Conservation (phyloP, 2,797 vertebrate species). For the Nyctibius grandis region DNA sequence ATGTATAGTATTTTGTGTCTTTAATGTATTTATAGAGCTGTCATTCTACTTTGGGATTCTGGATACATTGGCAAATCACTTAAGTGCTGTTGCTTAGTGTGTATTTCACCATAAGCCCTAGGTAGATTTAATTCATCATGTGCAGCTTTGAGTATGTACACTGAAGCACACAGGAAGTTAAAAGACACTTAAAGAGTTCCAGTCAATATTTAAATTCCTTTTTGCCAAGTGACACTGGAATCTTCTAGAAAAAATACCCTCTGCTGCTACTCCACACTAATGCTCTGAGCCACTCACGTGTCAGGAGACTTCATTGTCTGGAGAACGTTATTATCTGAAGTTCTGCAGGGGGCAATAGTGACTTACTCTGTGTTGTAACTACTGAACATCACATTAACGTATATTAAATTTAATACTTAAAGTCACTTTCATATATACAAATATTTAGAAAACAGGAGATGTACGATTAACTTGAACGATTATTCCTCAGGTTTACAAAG, state of each 20-base stretch:
- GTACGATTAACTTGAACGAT: neutral
- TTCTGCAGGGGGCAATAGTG: neutral
- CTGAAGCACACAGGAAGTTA: neutral
- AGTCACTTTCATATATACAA: neutral
- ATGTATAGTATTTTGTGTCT: neutral
- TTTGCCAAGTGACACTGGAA: neutral
- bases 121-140: neutral
- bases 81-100: neutral
- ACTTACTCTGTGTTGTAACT: neutral
- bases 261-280: neutral
- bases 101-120: neutral
- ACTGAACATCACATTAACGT: neutral
- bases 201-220: neutral
- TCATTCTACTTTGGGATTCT: neutral
- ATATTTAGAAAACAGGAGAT: neutral
- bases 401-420: neutral
- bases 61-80: neutral
- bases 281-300: neutral
- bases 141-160: neutral
- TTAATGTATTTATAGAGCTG: neutral
- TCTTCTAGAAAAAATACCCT: neutral
- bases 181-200: neutral
- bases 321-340: neutral
- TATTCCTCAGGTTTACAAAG: constrained; percentile 90
- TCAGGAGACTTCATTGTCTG: neutral